These are phyloP conservation scores for Diarsia dahlii DNA, from an alignment of 2,888 invertebrate genomes.

Conservation along the genomic window DNA sequence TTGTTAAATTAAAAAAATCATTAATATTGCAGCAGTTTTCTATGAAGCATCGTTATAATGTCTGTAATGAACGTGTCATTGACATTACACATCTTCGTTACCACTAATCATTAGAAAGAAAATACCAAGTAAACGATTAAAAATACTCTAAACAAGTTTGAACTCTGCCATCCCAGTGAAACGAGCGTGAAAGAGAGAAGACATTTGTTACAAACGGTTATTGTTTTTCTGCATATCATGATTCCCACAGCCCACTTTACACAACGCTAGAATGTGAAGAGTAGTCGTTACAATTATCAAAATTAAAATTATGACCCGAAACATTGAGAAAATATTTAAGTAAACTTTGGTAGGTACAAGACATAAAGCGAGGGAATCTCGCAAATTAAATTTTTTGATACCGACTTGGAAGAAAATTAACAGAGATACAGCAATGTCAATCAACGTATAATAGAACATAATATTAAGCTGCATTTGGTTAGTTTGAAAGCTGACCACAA, in stretches of 20 bases:
- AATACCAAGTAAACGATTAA: constrained; percentile 5
- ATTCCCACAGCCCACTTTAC: constrained; percentile 62
- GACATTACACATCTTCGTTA: too few species aligned
- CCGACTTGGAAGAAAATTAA: too few species aligned
- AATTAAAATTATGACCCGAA: constrained; percentile 52
- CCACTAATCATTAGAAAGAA: background rate
- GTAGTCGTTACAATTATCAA: constrained; percentile 41
- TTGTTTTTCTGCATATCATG: constrained; percentile 54
- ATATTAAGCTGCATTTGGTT: too few species aligned
- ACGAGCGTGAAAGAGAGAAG: constrained; percentile 36
- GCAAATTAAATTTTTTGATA: background rate
- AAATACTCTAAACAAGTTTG: constrained; percentile 31
- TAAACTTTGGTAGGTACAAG: background rate
- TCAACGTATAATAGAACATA: too few species aligned
- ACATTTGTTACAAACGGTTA: constrained; percentile 35
- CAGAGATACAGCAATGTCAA: too few species aligned
- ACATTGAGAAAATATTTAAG: constrained; percentile 18
- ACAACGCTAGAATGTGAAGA: constrained; percentile 35
- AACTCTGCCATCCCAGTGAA: constrained; percentile 47
- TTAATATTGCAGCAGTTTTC: too few species aligned
- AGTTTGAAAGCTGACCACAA: too few species aligned
- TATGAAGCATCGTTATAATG: too few species aligned
- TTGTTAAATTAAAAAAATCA: too few species aligned
- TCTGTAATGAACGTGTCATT: too few species aligned
- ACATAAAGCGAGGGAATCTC: too few species aligned